Base-by-base conservation (phyloP, 2,888 invertebrate species). In the Smittia sp. region DNA sequence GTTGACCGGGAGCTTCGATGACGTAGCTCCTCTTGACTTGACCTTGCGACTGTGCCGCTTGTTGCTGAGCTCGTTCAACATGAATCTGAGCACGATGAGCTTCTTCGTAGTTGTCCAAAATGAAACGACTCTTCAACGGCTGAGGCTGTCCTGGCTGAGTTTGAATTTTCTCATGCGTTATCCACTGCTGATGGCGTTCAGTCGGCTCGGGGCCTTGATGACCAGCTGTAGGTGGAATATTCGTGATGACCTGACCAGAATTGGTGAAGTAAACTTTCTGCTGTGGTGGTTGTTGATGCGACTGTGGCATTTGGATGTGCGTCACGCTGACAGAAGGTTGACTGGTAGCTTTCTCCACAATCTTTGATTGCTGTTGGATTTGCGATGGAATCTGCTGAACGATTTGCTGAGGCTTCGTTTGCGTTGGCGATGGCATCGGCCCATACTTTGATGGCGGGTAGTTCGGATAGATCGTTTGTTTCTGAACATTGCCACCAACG, bases 261-360 rank as follows among this genome's bases (percentile, higher is more conserved):
- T 58, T 58, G 1, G 67, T 67, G 20, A 67, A 20, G 20, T 72
- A 66, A 46, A 70, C 63, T 58, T 74, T 72, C 24, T 73, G 74
- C 22, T 67, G 75, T n/a, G 74, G 75, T 9, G 46, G 20, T n/a
- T 58, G 58, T n/a, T 18, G 58, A 9, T 18, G 58, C 13, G 7
- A n/a, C 18, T 39, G 63, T 75, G 78, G 9, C 76, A 76, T 4
- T 78, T 78, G 76, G 79, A 80, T 1, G 78, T 80, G 77, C 78
- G 75, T 70, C 78, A 74, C 73, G 78, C 78, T 77, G 79, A 78
- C 77, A 80, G 81, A 65, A 77, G 81, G 73, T 78, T 80, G 46
- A 78, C 75, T 76, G 77, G 84, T 62, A 78, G 41, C 32, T 22
- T 65, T 72, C 1, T 74, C 65, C 1, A 62, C 46, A 52, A 38